Evolutionary conservation across 2,888 invertebrate genomes (phyloP).

Genomic region (Cephus pulcher): DNA sequence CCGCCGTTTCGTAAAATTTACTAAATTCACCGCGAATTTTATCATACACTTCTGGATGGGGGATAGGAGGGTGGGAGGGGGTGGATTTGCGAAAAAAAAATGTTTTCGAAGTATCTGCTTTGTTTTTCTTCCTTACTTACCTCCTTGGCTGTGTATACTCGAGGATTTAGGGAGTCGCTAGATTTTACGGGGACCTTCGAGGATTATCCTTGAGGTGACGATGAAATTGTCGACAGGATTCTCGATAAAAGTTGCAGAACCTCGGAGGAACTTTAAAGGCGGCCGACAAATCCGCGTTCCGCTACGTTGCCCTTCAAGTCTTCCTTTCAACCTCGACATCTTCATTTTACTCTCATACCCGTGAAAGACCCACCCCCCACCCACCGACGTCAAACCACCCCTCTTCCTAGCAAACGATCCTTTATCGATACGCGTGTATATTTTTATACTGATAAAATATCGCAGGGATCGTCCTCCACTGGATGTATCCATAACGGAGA

Average conservation of each 20-base stretch:
- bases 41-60: neutral
- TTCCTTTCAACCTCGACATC: neutral
- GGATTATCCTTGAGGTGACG: neutral
- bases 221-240: neutral
- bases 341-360: neutral
- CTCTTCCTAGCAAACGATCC: neutral
- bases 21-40: neutral
- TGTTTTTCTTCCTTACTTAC: neutral
- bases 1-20: neutral
- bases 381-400: too few species aligned
- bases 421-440: neutral
- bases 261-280: neutral
- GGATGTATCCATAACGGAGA: neutral
- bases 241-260: neutral
- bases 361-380: neutral
- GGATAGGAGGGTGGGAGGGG: neutral
- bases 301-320: neutral
- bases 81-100: neutral
- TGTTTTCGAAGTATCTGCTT: neutral
- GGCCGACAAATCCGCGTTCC: neutral
- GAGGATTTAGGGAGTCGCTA: neutral
- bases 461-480: neutral
- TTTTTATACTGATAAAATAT: neutral
- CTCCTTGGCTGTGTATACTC: neutral
- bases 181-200: neutral